Percentiles rank a stretch among this genome's conserved stretches.
These are phyloP conservation scores for Drosophila pandora DNA, from an alignment of 1,140 invertebrate species.

Conservation along the genomic window DNA sequence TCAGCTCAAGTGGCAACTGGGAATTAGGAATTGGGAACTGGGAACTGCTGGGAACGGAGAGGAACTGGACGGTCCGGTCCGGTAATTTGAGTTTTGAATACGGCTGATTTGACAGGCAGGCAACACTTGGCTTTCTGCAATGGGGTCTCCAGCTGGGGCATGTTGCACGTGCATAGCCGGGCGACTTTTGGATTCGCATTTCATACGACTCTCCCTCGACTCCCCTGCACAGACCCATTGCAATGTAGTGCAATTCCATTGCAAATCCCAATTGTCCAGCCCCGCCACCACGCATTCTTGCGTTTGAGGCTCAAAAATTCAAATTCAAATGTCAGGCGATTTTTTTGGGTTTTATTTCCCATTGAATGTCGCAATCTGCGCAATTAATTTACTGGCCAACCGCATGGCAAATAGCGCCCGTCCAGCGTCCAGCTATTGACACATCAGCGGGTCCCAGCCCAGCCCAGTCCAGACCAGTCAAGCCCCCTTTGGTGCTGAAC, in stretches of 20 bases:
- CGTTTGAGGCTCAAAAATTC: conserved; percentile 59
- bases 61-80: conserved; percentile 51
- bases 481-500: conserved; percentile 28
- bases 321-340: conserved; percentile 69
- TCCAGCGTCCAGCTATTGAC: conserved; percentile 60
- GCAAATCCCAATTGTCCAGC: conserved; percentile 3
- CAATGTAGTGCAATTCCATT: conserved; percentile 7
- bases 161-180: conserved; percentile 62
- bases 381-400: conserved; percentile 78
- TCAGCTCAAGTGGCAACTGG: conserved; percentile 28
- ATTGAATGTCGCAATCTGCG: conserved; percentile 62
- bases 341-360: conserved; percentile 39
- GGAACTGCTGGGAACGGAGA: conserved; percentile 25
- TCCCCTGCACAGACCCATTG: background rate
- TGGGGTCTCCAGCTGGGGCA: conserved; percentile 63
- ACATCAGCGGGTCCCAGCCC: conserved; percentile 65
- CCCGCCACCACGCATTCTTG: conserved; percentile 58
- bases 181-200: conserved; percentile 29
- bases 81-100: conserved; percentile 80
- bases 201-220: background rate
- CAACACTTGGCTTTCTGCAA: conserved; percentile 53
- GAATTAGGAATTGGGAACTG: background rate
- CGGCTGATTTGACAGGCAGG: conserved; percentile 77
- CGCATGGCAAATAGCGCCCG: conserved; percentile 52
- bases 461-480: background rate